These are phyloP conservation scores for Rhopilema esculentum DNA, from an alignment of 30 jellyfish, hydroid and myxozoan species.

Conservation along the genomic window DNA sequence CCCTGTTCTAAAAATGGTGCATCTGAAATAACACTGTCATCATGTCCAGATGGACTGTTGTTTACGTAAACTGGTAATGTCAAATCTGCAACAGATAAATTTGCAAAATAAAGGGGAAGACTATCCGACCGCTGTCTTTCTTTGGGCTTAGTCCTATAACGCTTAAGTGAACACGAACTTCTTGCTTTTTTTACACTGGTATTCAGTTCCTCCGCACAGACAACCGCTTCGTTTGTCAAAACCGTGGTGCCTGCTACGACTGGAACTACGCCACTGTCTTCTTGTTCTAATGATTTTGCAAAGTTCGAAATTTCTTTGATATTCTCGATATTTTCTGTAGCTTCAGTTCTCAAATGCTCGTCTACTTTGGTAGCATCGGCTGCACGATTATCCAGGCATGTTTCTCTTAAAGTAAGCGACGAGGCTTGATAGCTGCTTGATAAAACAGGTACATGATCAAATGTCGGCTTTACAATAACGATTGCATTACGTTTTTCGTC, in stretches of 20 bases:
- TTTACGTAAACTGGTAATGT: background rate
- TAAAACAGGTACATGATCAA: background rate
- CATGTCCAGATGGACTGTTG: background rate
- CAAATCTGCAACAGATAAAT: background rate
- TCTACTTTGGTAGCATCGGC: background rate
- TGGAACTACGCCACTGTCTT: background rate
- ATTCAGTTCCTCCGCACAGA: background rate
- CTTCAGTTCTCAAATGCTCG: background rate
- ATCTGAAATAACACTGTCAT: background rate
- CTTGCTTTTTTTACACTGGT: background rate
- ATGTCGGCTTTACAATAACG: background rate
- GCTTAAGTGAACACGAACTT: background rate
- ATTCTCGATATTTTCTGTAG: background rate
- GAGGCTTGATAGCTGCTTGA: background rate
- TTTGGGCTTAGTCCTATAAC: background rate
- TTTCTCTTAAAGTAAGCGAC: background rate
- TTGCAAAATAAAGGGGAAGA: conserved; percentile 1
- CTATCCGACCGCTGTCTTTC: background rate
- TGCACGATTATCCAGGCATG: background rate
- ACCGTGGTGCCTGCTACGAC: background rate
- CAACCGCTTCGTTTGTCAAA: background rate
- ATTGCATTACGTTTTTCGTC: background rate
- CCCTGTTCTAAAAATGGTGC: background rate
- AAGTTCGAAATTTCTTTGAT: background rate
- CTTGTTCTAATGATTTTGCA: background rate